Conservation (phyloP, 2,797 vertebrate genomes). For the Cynopterus sphinx region DNA sequence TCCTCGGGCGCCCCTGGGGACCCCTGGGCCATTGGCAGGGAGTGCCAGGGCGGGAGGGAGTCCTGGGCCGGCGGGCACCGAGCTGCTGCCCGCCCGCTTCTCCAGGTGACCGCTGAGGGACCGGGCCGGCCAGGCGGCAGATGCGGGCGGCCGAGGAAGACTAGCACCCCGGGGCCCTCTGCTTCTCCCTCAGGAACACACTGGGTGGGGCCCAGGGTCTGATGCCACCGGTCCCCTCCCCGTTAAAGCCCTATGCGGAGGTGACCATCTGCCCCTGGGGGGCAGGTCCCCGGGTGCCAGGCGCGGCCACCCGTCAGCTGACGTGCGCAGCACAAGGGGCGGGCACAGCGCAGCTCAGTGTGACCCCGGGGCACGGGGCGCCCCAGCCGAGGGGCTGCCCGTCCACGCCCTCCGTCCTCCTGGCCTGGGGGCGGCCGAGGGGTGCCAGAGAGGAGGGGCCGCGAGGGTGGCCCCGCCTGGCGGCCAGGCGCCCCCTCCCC, state of each 20-base stretch:
- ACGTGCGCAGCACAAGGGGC: accelerated
- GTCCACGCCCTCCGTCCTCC: neutral
- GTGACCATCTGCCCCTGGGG: neutral
- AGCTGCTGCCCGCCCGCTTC: neutral
- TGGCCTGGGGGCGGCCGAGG: conserved; percentile 66
- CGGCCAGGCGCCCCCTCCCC: too few relatives aligned
- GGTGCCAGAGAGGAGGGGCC: neutral
- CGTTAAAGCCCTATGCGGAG: neutral
- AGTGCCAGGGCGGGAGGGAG: neutral
- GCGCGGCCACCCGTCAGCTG: neutral
- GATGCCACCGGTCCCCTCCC: neutral
- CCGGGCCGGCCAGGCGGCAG: neutral
- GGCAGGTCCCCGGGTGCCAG: too few relatives aligned
- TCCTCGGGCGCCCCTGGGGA: neutral
- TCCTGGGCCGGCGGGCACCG: neutral
- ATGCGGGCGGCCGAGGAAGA: neutral
- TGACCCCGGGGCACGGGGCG: neutral
- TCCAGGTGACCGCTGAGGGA: neutral
- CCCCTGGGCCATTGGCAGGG: neutral
- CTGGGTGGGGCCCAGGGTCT: neutral
- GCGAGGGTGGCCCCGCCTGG: neutral
- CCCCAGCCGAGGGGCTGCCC: neutral
- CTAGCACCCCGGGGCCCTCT: accelerated
- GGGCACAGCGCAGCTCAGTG: neutral
- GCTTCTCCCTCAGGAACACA: neutral